Percentiles rank a stretch among this genome's conserved stretches.
Conservation (phyloP, 2,113 vertebrate species). For the Gallinago media region DNA sequence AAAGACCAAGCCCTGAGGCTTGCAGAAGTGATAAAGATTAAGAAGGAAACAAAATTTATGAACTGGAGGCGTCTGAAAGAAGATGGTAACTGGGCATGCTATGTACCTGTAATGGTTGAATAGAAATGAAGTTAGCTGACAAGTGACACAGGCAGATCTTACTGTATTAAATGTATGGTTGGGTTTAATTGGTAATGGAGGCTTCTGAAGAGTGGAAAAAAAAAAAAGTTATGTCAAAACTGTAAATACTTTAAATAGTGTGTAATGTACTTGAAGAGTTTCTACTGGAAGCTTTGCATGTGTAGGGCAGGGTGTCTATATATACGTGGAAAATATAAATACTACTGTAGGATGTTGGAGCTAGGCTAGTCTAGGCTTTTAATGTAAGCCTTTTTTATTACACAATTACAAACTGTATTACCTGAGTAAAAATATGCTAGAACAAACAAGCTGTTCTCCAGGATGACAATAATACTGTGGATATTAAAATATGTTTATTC, state of each 20-base stretch:
- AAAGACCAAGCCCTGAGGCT: slow-evolving; percentile 84
- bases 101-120: not conserved
- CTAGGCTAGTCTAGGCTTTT: not conserved
- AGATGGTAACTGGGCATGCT: slow-evolving; percentile 45
- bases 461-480: not conserved
- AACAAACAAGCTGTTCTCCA: not conserved
- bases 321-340: not conserved
- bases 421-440: not conserved
- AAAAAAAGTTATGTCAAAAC: not conserved
- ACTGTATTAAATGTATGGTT: not conserved
- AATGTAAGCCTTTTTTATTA: not conserved
- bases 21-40: slow-evolving; percentile 74
- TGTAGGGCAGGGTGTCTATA: not conserved
- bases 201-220: not conserved
- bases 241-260: not conserved
- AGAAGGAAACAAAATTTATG: slow-evolving; percentile 62
- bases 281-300: not conserved
- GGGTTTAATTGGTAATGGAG: not conserved
- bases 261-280: not conserved
- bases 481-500: not conserved
- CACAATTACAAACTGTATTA: not conserved
- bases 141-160: not conserved
- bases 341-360: not conserved
- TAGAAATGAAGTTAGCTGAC: not conserved
- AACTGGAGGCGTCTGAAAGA: slow-evolving; percentile 75